Evolutionary conservation across 2,888 invertebrate genomes (phyloP).

Genomic region (Girardia tigrina): DNA sequence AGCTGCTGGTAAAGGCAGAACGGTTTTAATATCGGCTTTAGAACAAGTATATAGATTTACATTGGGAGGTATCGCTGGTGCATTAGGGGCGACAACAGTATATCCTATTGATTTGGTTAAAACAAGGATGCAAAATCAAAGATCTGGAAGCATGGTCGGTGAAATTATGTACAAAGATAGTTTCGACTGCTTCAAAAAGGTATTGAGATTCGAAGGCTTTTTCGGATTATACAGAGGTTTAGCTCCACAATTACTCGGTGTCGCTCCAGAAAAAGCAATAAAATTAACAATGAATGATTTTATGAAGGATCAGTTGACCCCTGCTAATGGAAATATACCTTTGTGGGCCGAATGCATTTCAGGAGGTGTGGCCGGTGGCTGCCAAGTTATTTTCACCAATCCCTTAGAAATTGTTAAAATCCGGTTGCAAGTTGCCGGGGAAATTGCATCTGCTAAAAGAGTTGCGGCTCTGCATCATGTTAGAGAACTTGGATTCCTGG

Average conservation of each 20-base stretch:
- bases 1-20: constrained; percentile 29
- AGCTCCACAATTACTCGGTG: constrained; percentile 87
- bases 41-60: constrained; percentile 83
- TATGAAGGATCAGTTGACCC: constrained; percentile 74
- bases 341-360: constrained; percentile 73
- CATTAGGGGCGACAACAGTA: constrained; percentile 89
- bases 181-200: constrained; percentile 79
- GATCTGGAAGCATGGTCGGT: constrained; percentile 82
- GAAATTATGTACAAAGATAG: constrained; percentile 81
- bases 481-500: constrained; percentile 80
- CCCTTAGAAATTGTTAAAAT: constrained; percentile 98
- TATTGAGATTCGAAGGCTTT: constrained; percentile 58
- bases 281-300: constrained; percentile 90
- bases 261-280: constrained; percentile 97
- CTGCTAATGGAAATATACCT: constrained; percentile 61
- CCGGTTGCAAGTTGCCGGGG: constrained; percentile 88
- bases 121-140: constrained; percentile 95
- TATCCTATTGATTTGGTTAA: constrained; percentile 98
- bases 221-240: constrained; percentile 79
- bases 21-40: constrained; percentile 54
- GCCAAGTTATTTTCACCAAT: constrained; percentile 92
- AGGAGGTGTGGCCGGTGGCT: constrained; percentile 58
- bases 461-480: constrained; percentile 64
- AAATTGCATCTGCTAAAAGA: constrained; percentile 62
- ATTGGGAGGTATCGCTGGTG: constrained; percentile 79